These are phyloP conservation scores for Leptopilina myrica DNA, from an alignment of 2,888 invertebrate species.

Conservation along the genomic window DNA sequence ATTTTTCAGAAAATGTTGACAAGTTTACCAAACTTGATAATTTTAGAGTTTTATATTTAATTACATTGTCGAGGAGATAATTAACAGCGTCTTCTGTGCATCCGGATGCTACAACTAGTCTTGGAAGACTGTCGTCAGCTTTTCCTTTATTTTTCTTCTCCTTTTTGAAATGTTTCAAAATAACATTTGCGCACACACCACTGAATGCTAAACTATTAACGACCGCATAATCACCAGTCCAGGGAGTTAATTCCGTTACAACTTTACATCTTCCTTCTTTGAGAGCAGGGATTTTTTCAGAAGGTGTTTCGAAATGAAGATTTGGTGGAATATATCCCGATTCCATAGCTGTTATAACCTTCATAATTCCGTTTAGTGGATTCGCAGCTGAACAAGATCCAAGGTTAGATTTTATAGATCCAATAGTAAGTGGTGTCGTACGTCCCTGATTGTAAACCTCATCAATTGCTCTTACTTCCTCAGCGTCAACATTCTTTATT, in stretches of 20 bases:
- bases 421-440: constrained; percentile 54
- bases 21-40: too few species aligned
- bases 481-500: constrained; percentile 76
- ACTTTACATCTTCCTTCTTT: constrained; percentile 52
- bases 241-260: constrained; percentile 50
- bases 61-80: constrained; percentile 81
- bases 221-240: constrained; percentile 50
- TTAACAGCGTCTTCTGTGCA: constrained; percentile 86
- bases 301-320: constrained; percentile 78
- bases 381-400: constrained; percentile 42
- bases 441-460: constrained; percentile 52
- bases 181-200: constrained; percentile 47
- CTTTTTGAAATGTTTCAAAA: constrained; percentile 52
- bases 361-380: constrained; percentile 46
- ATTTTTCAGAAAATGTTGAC: too few species aligned
- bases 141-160: constrained; percentile 77
- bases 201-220: constrained; percentile 48
- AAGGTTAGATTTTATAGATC: constrained; percentile 58
- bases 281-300: constrained; percentile 50
- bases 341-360: constrained; percentile 55
- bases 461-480: constrained; percentile 58
- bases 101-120: constrained; percentile 85
- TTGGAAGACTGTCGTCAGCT: constrained; percentile 82
- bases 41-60: constrained; percentile 54
- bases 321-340: constrained; percentile 78